These are phyloP conservation scores for Manis javanica DNA, from an alignment of 2,797 vertebrate species.

Conservation along the genomic window DNA sequence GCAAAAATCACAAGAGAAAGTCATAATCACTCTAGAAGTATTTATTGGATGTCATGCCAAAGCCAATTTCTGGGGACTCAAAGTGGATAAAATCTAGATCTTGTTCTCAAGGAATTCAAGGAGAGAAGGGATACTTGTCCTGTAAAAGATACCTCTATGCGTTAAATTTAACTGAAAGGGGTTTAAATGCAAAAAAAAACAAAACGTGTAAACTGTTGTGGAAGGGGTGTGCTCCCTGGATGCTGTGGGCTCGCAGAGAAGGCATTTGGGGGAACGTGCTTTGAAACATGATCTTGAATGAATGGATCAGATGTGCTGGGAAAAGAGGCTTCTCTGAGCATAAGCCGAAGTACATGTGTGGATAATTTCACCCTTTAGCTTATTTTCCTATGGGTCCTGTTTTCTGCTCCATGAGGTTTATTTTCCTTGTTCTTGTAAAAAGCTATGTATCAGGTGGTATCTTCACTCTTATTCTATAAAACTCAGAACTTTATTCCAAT, in stretches of 20 bases:
- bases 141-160: neutral
- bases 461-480: neutral
- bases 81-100: neutral
- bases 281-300: neutral
- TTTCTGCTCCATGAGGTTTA: rapidly evolving
- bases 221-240: too few species aligned
- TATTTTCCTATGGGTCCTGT: neutral
- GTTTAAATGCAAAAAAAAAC: too few species aligned
- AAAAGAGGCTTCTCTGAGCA: neutral
- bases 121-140: neutral
- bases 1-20: neutral
- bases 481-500: neutral
- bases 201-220: neutral
- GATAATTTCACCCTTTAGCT: neutral
- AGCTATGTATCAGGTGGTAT: neutral
- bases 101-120: neutral
- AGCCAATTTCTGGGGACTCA: neutral
- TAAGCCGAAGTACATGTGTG: neutral
- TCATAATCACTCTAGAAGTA: neutral
- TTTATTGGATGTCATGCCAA: neutral
- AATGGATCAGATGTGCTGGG: neutral
- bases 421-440: neutral
- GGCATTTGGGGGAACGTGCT: neutral
- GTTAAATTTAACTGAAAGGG: neutral
- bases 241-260: neutral